A percentile compares a stretch with the other conserved stretches of the same genome.
These are phyloP conservation scores for Trichomycterus rosablanca DNA, from an alignment of 2,113 vertebrate species.

Conservation along the genomic window DNA sequence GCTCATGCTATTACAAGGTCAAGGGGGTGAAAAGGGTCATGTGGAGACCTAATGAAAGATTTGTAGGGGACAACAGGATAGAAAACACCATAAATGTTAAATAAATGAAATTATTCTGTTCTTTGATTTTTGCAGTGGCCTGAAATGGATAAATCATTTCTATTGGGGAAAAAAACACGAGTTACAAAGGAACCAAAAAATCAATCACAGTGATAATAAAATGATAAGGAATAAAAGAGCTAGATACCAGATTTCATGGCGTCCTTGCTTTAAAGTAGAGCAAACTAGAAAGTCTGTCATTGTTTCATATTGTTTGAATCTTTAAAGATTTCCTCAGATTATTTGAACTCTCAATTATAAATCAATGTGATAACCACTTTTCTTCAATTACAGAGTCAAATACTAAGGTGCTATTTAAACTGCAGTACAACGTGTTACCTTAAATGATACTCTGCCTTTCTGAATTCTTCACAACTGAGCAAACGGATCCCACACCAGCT, in stretches of 20 bases:
- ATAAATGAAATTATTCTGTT: background rate
- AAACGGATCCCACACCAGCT: slow-evolving; percentile 5
- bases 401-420: background rate
- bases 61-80: background rate
- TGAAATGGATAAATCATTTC: slow-evolving; percentile 23
- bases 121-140: background rate
- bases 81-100: slow-evolving; percentile 20
- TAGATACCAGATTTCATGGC: slow-evolving; percentile 9
- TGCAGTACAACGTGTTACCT: background rate
- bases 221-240: background rate
- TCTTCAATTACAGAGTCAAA: background rate
- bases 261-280: slow-evolving; percentile 8
- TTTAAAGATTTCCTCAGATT: slow-evolving; percentile 7
- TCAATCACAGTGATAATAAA: slow-evolving; percentile 8
- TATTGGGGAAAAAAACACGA: no score
- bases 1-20: slow-evolving; percentile 30
- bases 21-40: no score
- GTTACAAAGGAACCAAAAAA: slow-evolving; percentile 7
- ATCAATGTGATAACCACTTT: background rate
- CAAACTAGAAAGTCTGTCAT: background rate
- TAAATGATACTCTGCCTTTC: slow-evolving; percentile 2
- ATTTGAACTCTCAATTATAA: background rate
- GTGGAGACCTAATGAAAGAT: background rate
- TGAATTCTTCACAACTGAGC: slow-evolving; percentile 9
- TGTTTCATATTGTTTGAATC: background rate